Evolutionary conservation across 2,888 invertebrate species (phyloP).

Genomic region (Quadroppia sp.): DNA sequence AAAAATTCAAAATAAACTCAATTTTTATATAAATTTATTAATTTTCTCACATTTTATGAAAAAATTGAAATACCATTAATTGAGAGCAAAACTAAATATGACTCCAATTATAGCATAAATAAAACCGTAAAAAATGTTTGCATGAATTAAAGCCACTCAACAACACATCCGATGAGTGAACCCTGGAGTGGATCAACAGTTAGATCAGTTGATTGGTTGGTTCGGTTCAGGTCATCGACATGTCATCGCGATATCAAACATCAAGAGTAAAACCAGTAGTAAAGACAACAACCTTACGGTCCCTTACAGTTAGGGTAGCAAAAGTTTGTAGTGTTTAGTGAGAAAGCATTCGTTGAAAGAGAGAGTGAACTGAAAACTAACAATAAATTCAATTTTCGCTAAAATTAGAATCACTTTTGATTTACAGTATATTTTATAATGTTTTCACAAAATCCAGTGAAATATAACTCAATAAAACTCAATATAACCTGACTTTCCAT

Average conservation of each 20-base stretch:
- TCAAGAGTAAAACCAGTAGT: constrained; percentile 35
- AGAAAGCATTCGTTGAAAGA: constrained; percentile 19
- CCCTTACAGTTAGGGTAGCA: constrained; percentile 5
- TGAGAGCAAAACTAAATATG: constrained; percentile 19
- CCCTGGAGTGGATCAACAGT: constrained; percentile 28
- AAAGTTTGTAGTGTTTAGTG: not conserved
- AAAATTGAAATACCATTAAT: not conserved
- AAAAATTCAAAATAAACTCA: not conserved
- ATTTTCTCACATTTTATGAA: constrained; percentile 15
- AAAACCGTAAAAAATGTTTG: not conserved
- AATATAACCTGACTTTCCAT: too few relatives aligned
- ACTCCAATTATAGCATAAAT: not conserved
- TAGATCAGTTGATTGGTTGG: constrained; percentile 34
- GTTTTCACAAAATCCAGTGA: too few relatives aligned
- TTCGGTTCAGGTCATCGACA: constrained; percentile 33
- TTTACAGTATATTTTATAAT: too few relatives aligned
- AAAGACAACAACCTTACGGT: constrained; percentile 32
- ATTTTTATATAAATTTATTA: not conserved
- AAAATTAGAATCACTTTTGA: too few relatives aligned
- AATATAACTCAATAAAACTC: too few relatives aligned
- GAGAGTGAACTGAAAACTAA: constrained; percentile 16
- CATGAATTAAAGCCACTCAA: constrained; percentile 7
- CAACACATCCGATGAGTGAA: constrained; percentile 33
- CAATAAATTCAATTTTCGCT: not conserved
- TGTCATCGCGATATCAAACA: constrained; percentile 23